Evolutionary conservation across 2,113 vertebrate species (phyloP).

Genomic region (Ia io): DNA sequence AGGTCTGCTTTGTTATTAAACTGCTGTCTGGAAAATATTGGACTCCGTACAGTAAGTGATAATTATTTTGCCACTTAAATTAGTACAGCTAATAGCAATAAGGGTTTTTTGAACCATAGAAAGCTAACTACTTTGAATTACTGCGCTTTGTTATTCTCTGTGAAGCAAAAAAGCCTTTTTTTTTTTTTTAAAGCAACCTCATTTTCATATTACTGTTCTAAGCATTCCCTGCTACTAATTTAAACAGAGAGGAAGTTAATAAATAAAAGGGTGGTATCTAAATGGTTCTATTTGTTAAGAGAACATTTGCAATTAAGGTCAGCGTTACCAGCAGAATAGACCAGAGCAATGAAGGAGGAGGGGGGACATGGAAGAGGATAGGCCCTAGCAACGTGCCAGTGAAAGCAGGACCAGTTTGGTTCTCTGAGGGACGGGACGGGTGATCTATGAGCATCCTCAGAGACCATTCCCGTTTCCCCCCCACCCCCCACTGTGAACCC

Average conservation of each 20-base stretch:
- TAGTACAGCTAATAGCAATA: constrained; percentile 78
- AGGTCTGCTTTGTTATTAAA: constrained; percentile 82
- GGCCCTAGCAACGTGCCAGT: accelerated
- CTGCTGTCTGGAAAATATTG: constrained; percentile 82
- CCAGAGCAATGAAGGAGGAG: not conserved
- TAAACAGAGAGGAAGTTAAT: constrained; percentile 60
- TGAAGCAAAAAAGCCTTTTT: constrained; percentile 53
- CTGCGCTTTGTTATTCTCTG: constrained; percentile 66
- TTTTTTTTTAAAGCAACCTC: constrained; percentile 53
- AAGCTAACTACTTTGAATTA: constrained; percentile 66
- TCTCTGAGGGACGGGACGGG: not conserved
- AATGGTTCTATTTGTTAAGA: constrained; percentile 53
- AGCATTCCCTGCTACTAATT: constrained; percentile 70
- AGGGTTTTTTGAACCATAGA: constrained; percentile 66
- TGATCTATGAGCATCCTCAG: not conserved
- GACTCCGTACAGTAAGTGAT: constrained; percentile 77
- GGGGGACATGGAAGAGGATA: not conserved
- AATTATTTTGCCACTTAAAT: constrained; percentile 82
- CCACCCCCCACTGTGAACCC: not conserved
- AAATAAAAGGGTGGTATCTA: constrained; percentile 46
- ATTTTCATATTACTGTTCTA: constrained; percentile 61
- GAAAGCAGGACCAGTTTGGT: not conserved
- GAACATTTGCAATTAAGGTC: constrained; percentile 16
- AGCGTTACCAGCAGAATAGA: not conserved
- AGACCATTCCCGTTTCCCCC: not conserved